phyloP scores from a whole-genome alignment of 2,113 vertebrate genomes.

The Trogon melanurus region DNA sequence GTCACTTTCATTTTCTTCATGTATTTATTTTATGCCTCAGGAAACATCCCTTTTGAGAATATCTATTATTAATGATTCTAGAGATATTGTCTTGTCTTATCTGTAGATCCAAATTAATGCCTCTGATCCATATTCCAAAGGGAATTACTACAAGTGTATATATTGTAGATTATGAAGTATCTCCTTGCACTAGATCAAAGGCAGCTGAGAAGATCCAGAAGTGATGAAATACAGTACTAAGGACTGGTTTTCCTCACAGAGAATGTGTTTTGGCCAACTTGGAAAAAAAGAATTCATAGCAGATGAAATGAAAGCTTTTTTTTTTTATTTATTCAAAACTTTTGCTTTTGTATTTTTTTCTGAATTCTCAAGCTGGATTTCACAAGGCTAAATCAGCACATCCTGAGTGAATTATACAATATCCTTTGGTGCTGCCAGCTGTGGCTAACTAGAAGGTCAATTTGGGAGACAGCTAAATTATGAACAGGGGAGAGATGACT shows the following conservation, averaged over 20 bases:
- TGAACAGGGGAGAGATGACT: background rate
- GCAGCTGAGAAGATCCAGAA: background rate
- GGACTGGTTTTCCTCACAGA: background rate
- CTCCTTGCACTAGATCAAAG: background rate
- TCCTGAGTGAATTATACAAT: background rate
- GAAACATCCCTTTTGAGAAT: background rate
- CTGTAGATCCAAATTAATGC: constrained; percentile 23
- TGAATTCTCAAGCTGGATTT: background rate
- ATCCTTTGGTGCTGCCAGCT: background rate
- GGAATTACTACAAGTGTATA: background rate
- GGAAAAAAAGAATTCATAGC: background rate
- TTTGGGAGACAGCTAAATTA: background rate
- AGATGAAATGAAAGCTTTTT: background rate
- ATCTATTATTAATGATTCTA: constrained; percentile 10
- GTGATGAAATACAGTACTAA: background rate
- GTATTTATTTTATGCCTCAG: background rate
- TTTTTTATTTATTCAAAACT: background rate
- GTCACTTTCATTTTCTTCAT: constrained; percentile 32
- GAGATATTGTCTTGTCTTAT: constrained; percentile 3
- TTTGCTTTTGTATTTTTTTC: background rate
- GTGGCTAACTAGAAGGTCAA: background rate
- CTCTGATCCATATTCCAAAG: background rate
- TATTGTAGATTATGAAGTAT: background rate
- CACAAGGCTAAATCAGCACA: background rate
- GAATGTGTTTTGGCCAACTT: background rate